Evolutionary conservation across 2,113 vertebrate species (phyloP).

Genomic region (Saimiri boliviensis): DNA sequence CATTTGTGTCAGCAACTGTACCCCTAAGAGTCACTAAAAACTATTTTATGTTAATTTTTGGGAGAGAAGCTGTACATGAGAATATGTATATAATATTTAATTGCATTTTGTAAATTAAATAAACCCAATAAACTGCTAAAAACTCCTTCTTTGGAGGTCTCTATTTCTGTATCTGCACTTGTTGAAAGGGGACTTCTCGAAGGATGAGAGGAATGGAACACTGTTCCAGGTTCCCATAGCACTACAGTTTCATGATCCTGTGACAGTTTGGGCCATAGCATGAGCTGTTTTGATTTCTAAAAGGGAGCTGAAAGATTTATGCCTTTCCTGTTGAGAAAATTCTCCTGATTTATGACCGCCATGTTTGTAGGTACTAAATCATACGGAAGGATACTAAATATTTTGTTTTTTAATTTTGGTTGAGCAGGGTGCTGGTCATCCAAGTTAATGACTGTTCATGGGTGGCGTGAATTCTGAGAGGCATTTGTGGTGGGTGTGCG

Average conservation of each 20-base stretch:
- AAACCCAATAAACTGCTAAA: not conserved
- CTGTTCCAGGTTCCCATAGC: not conserved
- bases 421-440: constrained; percentile 78
- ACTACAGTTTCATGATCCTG: not conserved
- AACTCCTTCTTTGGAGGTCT: not conserved
- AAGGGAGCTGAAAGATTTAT: constrained; percentile 76
- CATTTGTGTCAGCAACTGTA: not conserved
- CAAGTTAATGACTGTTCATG: constrained; percentile 82
- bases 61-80: not conserved
- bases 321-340: constrained; percentile 78
- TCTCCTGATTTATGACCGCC: constrained; percentile 75
- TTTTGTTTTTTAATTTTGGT: constrained; percentile 85
- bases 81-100: not conserved
- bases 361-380: constrained; percentile 80
- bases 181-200: not conserved
- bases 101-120: constrained; percentile 5
- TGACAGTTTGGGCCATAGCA: constrained; percentile 51
- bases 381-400: constrained; percentile 78
- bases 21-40: not conserved
- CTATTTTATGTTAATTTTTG: not conserved
- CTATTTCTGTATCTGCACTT: not conserved
- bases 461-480: constrained; percentile 74
- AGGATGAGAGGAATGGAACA: not conserved
- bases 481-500: constrained; percentile 70
- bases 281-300: constrained; percentile 79